A percentile compares a stretch with the other conserved stretches of the same genome.
These are phyloP conservation scores for Sphaeramia orbicularis DNA, from an alignment of 2,797 vertebrate genomes.

Conservation along the genomic window DNA sequence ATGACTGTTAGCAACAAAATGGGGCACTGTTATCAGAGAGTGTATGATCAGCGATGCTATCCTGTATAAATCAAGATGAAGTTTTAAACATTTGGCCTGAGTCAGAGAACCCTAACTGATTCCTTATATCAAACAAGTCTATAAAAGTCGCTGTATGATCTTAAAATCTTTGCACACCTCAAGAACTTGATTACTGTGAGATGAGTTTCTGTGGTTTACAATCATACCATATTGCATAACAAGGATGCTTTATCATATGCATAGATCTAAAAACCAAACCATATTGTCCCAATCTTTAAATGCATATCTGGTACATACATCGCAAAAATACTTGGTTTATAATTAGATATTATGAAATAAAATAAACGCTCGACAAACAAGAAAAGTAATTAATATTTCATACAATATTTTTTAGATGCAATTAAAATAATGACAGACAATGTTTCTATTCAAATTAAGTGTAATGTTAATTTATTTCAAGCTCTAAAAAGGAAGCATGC, in stretches of 20 bases:
- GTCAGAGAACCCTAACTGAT: not conserved
- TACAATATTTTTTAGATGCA: conserved; percentile 26
- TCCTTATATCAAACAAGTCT: not conserved
- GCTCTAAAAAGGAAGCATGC: conserved; percentile 69
- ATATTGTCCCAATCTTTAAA: not conserved
- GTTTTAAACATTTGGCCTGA: not conserved
- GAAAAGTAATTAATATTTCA: conserved; percentile 13
- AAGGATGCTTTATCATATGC: not conserved
- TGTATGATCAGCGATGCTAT: conserved; percentile 1
- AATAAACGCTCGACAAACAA: conserved; percentile 4
- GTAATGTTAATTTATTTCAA: conserved; percentile 22
- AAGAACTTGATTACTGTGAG: not conserved
- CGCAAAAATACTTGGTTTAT: not conserved
- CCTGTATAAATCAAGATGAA: not conserved
- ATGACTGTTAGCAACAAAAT: not conserved
- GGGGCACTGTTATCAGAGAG: conserved; percentile 12
- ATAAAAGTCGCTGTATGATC: not conserved
- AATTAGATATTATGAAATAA: too few relatives aligned
- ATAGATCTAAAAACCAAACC: not conserved
- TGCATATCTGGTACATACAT: not conserved
- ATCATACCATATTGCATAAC: not conserved
- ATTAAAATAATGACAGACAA: conserved; percentile 29
- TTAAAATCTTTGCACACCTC: not conserved
- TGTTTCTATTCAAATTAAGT: conserved; percentile 15
- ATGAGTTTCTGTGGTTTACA: not conserved